Evolutionary conservation across 2,888 invertebrate species (phyloP), one percentile per base, ranked within the genome.

Genomic region (Troides aeacus): DNA sequence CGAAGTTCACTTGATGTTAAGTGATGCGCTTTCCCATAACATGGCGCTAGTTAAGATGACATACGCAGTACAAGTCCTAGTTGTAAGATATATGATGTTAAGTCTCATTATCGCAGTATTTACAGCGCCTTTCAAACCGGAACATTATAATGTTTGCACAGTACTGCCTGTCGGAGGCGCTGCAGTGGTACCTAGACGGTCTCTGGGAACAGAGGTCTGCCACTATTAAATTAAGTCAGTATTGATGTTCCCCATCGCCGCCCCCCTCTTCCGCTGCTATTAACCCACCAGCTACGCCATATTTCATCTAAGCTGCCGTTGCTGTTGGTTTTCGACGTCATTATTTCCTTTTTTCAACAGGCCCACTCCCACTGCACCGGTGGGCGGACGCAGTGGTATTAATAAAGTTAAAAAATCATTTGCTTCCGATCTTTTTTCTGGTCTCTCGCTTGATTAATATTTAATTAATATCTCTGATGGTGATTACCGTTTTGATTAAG

Each of bases 271-370:
- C 73, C 64, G 66, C 36, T 59, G 36, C 21, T 7, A 56, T 64
- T 64, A 58, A 75, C 73, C 78, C 30, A 30, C 30, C 30, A 30
- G 30, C 30, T 30, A 30, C 30, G 30, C 3, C 30, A 30, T 30
- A 30, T 3, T 5, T 30, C 72, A 72, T 79, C 72, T 75, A 74
- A 75, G 79, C 89, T 90, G 88, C 90, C 74, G 89, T 79, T 80
- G 84, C 85, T 80, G 87, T 81, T 79, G 72, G 69, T 66, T 57
- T 81, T 73, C 83, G 79, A 86, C 79, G 78, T 81, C 82, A 83
- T 88, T 87, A 88, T 87, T 87, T 84, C 82, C 79, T 39, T 39
- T 78, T 81, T 81, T 80, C 77, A 74, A 77, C 30, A 30, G 57
- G 57, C 46, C 62, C 46, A 15, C 21, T 10, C 10, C 39, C 15